Base-by-base conservation (phyloP, 1,140 invertebrate species). In the Hetaerina americana region DNA sequence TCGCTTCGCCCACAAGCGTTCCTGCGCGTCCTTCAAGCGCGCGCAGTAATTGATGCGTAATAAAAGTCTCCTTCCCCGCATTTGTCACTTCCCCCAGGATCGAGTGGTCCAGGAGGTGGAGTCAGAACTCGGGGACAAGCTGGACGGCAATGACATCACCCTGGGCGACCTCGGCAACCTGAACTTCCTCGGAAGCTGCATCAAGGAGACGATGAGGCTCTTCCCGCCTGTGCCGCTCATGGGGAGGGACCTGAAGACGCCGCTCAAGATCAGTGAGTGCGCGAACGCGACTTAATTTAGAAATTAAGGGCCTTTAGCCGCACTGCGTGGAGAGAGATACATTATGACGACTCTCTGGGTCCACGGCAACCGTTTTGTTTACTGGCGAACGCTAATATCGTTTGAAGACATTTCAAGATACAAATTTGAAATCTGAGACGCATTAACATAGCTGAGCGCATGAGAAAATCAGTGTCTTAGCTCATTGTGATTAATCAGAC, bases 361-460 rank as follows among this genome's bases (percentile, higher is more conserved):
- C 75, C 70, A 27, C 86, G 82, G 74, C 78, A 87, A 75, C 85
- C 85, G 0, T 82, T 85, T 66, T 75, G 84, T 69, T 87, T 87
- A 76, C 71, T 80, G 18, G 75, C 73, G 1, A 76, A 77, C 68
- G n/a, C n/a, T n/a, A 76, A 79, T 69, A 49, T 27, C 15, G 25
- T 40, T 0, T 72, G 74, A n/a, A n/a, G n/a, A n/a, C n/a, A n/a
- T n/a, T n/a, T n/a, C n/a, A n/a, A n/a, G n/a, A n/a, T n/a, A n/a
- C n/a, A n/a, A n/a, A n/a, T n/a, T n/a, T n/a, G n/a, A n/a, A n/a
- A n/a, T n/a, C n/a, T n/a, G n/a, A n/a, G n/a, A n/a, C n/a, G n/a
- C n/a, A n/a, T n/a, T n/a, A n/a, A n/a, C n/a, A n/a, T n/a, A n/a
- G n/a, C n/a, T n/a, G n/a, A n/a, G n/a, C n/a, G n/a, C n/a, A n/a